phyloP scores from a whole-genome alignment of 2,888 invertebrate genomes.

The Pristionchus mayeri region DNA sequence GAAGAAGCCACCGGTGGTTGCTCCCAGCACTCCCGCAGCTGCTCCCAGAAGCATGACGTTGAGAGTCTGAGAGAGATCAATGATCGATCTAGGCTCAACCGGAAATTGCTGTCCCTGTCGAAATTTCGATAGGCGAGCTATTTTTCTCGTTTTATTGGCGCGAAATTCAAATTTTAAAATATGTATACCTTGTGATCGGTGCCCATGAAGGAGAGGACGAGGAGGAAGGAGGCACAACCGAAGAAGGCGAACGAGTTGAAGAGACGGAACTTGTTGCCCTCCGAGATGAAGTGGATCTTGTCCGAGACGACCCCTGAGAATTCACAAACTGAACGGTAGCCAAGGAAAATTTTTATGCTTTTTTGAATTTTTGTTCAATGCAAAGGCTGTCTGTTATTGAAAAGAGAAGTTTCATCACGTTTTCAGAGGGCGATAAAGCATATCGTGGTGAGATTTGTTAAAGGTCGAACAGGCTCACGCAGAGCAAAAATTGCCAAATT shows the following conservation, averaged over 20 bases:
- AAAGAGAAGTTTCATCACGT: no score
- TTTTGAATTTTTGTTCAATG: no score
- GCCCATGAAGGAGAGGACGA: conserved; percentile 59
- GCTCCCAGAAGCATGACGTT: conserved; percentile 62
- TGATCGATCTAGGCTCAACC: neutral
- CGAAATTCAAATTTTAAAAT: neutral
- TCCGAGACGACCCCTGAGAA: conserved; percentile 54
- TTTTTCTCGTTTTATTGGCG: neutral
- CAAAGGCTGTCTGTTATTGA: no score
- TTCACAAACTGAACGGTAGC: no score
- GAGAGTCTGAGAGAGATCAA: conserved; percentile 48
- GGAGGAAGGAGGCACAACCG: conserved; percentile 58
- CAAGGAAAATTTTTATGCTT: no score
- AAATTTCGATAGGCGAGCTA: neutral
- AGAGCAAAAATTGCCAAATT: neutral
- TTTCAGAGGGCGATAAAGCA: no score
- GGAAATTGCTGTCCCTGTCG: neutral
- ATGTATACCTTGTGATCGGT: conserved; percentile 11
- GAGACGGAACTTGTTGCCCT: conserved; percentile 67
- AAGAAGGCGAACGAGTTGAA: conserved; percentile 71
- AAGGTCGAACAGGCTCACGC: neutral
- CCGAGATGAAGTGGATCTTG: conserved; percentile 61
- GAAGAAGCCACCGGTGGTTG: conserved; percentile 74
- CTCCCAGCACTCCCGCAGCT: conserved; percentile 65
- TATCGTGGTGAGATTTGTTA: neutral